Conservation (phyloP, 2,888 invertebrate species). For the Dicranocentrus wangi region DNA sequence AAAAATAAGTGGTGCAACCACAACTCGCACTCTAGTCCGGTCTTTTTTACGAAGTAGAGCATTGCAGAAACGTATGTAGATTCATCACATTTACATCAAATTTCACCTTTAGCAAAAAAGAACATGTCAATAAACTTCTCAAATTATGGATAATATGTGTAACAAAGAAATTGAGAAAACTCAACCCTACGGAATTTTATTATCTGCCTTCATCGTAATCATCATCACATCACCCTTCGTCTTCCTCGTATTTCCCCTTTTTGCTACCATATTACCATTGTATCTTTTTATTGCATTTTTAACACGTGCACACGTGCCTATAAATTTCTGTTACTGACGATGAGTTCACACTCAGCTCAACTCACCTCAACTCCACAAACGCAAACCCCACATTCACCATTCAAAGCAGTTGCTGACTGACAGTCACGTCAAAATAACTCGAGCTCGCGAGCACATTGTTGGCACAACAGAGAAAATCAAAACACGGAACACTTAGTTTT, state of each 20-base stretch:
- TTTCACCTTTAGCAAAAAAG: slow-evolving; percentile 58
- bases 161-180: neutral
- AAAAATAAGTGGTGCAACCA: no score
- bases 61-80: no score
- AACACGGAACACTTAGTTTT: slow-evolving; percentile 2
- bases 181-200: neutral
- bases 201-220: neutral
- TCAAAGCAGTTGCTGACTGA: neutral
- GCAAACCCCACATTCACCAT: no score
- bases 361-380: neutral
- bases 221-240: neutral
- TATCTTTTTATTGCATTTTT: slow-evolving; percentile 47
- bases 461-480: slow-evolving; percentile 16
- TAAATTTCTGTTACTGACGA: no score
- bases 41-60: no score
- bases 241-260: slow-evolving; percentile 1
- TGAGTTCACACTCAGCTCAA: no score
- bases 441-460: slow-evolving; percentile 7
- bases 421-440: slow-evolving; percentile 32
- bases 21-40: no score
- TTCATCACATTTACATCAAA: neutral
- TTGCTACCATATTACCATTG: slow-evolving; percentile 26
- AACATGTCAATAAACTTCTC: slow-evolving; percentile 45
- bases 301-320: slow-evolving; percentile 47
- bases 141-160: slow-evolving; percentile 42